Conservation (phyloP, 1,140 invertebrate species). For the Chrysopa pallens region DNA sequence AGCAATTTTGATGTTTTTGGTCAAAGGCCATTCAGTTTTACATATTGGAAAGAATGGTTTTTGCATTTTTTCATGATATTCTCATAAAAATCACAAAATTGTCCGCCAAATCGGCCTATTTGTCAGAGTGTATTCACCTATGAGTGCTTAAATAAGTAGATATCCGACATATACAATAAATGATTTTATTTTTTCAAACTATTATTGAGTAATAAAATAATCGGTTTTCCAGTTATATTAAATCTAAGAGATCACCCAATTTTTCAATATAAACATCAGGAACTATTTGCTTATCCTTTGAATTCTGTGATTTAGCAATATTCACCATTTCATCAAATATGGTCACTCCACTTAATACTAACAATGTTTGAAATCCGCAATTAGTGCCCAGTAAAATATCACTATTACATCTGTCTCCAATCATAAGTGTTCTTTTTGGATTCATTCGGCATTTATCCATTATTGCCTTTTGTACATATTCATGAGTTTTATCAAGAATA, state of each 20-base stretch:
- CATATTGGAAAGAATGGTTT: too few species aligned
- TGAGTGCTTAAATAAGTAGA: too few species aligned
- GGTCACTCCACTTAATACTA: conserved; percentile 72
- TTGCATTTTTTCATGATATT: too few species aligned
- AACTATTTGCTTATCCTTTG: conserved; percentile 42
- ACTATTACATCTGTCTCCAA: conserved; percentile 83
- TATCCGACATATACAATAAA: too few species aligned
- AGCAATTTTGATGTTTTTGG: too few species aligned
- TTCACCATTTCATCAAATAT: conserved; percentile 40
- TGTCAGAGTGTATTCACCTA: too few species aligned
- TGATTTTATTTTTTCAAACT: too few species aligned
- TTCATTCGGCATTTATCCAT: conserved; percentile 42
- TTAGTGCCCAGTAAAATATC: conserved; percentile 73
- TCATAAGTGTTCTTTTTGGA: conserved; percentile 75
- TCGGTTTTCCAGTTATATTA: too few species aligned
- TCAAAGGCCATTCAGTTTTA: too few species aligned
- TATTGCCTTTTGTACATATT: conserved; percentile 28
- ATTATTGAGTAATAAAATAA: too few species aligned
- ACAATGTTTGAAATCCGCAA: conserved; percentile 66
- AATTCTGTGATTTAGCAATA: conserved; percentile 31
- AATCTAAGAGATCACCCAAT: conserved; percentile 39
- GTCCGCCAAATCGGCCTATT: too few species aligned
- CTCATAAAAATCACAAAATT: too few species aligned
- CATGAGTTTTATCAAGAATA: conserved; percentile 66
- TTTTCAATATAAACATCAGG: conserved; percentile 58